phyloP scores from a whole-genome alignment of 2,888 invertebrate genomes.

The Limnephilus marmoratus region DNA sequence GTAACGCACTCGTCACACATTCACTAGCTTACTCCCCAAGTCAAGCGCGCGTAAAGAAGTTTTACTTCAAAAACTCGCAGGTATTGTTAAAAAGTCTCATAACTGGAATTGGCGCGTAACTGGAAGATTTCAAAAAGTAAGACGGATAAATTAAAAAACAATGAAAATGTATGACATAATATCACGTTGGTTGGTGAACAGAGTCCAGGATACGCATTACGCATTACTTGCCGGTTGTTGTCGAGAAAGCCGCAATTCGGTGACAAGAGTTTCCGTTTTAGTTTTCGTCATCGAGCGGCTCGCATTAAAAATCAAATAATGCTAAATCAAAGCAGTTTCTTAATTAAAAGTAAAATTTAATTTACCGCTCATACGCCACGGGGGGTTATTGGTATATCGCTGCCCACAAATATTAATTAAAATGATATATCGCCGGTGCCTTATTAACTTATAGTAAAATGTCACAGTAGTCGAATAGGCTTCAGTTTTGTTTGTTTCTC shows the following conservation, averaged over 20 bases:
- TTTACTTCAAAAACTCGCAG: too few relatives aligned
- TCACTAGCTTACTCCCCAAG: too few relatives aligned
- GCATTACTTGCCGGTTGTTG: neutral
- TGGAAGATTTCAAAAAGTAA: too few relatives aligned
- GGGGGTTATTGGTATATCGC: neutral
- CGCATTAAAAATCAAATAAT: neutral
- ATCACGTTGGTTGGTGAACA: too few relatives aligned
- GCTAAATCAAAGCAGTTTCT: constrained; percentile 2
- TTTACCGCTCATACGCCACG: neutral
- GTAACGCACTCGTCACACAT: too few relatives aligned
- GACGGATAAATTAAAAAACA: neutral
- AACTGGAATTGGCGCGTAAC: too few relatives aligned
- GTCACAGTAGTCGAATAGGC: neutral
- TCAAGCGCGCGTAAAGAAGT: too few relatives aligned
- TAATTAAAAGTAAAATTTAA: neutral
- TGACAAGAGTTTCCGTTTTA: neutral
- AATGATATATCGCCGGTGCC: neutral
- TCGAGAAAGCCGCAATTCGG: neutral
- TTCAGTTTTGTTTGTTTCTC: neutral
- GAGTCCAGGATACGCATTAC: neutral
- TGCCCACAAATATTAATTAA: neutral
- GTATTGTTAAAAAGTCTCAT: too few relatives aligned
- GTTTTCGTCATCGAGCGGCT: neutral
- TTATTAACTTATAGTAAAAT: neutral
- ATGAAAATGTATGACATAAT: neutral